phyloP scores from a whole-genome alignment of 2,888 invertebrate genomes.

The Stenolophus ochropezus region DNA sequence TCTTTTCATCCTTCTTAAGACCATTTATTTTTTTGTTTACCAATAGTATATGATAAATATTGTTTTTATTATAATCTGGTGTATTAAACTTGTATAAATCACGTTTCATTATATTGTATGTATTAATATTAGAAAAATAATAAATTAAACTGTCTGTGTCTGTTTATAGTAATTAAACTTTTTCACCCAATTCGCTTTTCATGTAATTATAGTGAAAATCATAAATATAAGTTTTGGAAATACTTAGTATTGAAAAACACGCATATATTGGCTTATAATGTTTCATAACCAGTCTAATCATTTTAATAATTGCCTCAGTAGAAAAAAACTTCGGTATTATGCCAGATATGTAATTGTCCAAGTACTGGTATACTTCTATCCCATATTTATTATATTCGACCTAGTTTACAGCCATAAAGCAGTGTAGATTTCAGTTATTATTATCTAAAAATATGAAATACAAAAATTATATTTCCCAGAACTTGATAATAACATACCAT shows the following conservation, averaged over 20 bases:
- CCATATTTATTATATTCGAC: too few relatives aligned
- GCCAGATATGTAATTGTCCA: too few relatives aligned
- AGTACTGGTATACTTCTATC: too few relatives aligned
- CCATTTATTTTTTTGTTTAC: conserved; percentile 67
- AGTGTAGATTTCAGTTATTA: too few relatives aligned
- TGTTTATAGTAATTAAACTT: background rate
- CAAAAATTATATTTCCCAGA: too few relatives aligned
- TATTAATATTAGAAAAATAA: conserved; percentile 48
- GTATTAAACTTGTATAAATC: conserved; percentile 63
- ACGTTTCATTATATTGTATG: conserved; percentile 60
- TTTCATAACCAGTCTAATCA: too few relatives aligned
- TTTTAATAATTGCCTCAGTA: too few relatives aligned
- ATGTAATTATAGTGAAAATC: background rate
- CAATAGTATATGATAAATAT: conserved; percentile 63
- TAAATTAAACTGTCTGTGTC: conserved; percentile 55
- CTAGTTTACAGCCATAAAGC: too few relatives aligned
- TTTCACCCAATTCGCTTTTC: background rate
- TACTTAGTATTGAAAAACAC: background rate
- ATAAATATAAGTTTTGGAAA: background rate
- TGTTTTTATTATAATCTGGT: conserved; percentile 62
- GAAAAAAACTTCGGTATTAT: too few relatives aligned
- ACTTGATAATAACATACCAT: too few relatives aligned
- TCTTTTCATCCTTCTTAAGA: conserved; percentile 68
- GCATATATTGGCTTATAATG: background rate
- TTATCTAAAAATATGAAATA: too few relatives aligned